These are phyloP conservation scores for Pseudolycoriella hygida DNA, from an alignment of 2,888 invertebrate species.

Conservation along the genomic window DNA sequence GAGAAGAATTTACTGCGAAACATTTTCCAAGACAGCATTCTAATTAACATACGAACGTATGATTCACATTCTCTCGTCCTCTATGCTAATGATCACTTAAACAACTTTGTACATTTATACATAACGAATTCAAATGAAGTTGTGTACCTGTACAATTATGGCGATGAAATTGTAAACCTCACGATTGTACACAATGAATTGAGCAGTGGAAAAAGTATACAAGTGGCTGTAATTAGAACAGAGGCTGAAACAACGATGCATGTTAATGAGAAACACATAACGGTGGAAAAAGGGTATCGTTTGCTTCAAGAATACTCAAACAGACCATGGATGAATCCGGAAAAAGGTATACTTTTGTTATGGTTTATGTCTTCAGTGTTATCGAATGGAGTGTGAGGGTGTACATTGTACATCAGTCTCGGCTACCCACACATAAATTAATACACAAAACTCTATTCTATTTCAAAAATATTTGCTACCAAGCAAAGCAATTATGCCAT, in stretches of 20 bases:
- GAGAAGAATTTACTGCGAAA: constrained; percentile 41
- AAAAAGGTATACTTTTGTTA: constrained; percentile 37
- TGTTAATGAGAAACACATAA: constrained; percentile 61
- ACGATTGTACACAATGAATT: constrained; percentile 56
- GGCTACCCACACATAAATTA: too few relatives aligned
- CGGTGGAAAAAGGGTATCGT: constrained; percentile 47
- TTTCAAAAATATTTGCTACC: too few relatives aligned
- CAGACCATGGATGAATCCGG: constrained; percentile 73
- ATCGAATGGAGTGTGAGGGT: too few relatives aligned
- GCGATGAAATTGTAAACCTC: constrained; percentile 60
- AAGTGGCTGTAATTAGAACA: constrained; percentile 67
- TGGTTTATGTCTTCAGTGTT: not conserved
- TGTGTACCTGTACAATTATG: constrained; percentile 69
- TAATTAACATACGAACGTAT: constrained; percentile 82
- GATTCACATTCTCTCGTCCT: constrained; percentile 64
- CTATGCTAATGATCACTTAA: constrained; percentile 82
- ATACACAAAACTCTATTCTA: too few relatives aligned
- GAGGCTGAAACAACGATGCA: constrained; percentile 57
- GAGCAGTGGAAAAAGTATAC: constrained; percentile 68
- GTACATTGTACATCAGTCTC: too few relatives aligned
- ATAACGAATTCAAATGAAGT: constrained; percentile 63
- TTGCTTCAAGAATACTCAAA: constrained; percentile 62
- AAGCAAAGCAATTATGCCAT: too few relatives aligned
- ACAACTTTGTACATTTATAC: constrained; percentile 83
- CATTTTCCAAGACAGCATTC: constrained; percentile 60